Conservation (phyloP, 2,113 vertebrate species). For the Actenoides lindsayi region DNA sequence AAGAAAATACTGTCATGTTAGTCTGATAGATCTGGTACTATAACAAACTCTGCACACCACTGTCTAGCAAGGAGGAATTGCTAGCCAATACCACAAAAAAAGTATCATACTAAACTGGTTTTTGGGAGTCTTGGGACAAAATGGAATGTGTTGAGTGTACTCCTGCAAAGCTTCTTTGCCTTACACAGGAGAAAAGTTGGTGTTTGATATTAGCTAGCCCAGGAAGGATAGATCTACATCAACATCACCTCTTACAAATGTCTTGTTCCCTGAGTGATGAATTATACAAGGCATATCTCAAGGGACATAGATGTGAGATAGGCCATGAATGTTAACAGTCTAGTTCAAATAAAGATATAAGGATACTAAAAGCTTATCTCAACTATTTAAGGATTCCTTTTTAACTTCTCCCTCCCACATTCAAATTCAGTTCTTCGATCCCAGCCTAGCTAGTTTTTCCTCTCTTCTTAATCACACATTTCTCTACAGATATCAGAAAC, state of each 20-base stretch:
- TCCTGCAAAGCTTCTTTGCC: neutral
- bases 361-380: slow-evolving; percentile 46
- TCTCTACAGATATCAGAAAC: neutral
- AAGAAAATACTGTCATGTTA: neutral
- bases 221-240: neutral
- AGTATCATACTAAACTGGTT: neutral
- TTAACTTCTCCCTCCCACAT: slow-evolving; percentile 30
- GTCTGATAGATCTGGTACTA: neutral
- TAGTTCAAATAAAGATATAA: slow-evolving; percentile 41
- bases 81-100: neutral
- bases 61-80: neutral
- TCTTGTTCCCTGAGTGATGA: neutral
- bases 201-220: neutral
- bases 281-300: slow-evolving; percentile 24
- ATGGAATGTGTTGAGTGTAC: neutral
- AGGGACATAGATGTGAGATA: slow-evolving; percentile 33
- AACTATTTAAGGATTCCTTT: slow-evolving; percentile 54
- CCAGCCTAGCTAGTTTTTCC: slow-evolving; percentile 49
- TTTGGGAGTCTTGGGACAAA: neutral
- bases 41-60: neutral
- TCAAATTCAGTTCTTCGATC: slow-evolving; percentile 27
- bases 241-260: neutral
- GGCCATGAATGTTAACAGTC: slow-evolving; percentile 34
- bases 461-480: slow-evolving; percentile 17
- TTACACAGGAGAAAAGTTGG: neutral